Evolutionary conservation across 1,140 invertebrate genomes (phyloP), one percentile per base, ranked within the genome.

Genomic region (Papilio dardanus): DNA sequence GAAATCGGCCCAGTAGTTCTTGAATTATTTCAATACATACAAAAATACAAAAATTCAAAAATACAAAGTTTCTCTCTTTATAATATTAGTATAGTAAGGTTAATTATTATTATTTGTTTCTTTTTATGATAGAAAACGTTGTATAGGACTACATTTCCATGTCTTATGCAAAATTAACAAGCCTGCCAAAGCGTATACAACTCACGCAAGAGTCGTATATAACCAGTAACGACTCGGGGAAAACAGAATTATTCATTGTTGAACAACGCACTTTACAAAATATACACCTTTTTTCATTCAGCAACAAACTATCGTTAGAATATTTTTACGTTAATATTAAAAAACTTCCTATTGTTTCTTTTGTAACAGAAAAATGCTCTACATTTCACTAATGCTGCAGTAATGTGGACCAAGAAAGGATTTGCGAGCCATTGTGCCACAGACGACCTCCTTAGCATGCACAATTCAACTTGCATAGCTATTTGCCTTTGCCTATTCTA

Each of bases 361-460:
- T 46, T 19, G 40, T 42, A 42, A 42, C 5, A 50, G 46, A 50
- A 50, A 21, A 50, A 50, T 58, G 50, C 28, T 24, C 19, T 58
- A 58, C 19, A 33, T 35, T 37, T 35, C 4, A 40, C 16, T 68
- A 33, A 33, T 69, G 31, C 67, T 40, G 35, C 35, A 24, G 33
- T 71, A 46, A 71, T 46, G 69, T 14, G 40, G 21, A 71, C 40
- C 24, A 42, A 30, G 37, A 71, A 71, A 71, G 69, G 42, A 50
- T 71, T 50, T 31, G 42, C 28, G 16, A 46, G 69, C 69, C 35
- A 71, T 71, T 71, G 68, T 71, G 50, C 40, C 14, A 24, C 68
- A 10, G 40, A 4, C 68, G 68, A 46, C 35, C 68, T 71, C 68
- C 68, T 71, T 71, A 71, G 24, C 69, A 8, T 19, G 8, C 19